Conservation (phyloP, 2,113 vertebrate genomes). For the Regulus satrapa region DNA sequence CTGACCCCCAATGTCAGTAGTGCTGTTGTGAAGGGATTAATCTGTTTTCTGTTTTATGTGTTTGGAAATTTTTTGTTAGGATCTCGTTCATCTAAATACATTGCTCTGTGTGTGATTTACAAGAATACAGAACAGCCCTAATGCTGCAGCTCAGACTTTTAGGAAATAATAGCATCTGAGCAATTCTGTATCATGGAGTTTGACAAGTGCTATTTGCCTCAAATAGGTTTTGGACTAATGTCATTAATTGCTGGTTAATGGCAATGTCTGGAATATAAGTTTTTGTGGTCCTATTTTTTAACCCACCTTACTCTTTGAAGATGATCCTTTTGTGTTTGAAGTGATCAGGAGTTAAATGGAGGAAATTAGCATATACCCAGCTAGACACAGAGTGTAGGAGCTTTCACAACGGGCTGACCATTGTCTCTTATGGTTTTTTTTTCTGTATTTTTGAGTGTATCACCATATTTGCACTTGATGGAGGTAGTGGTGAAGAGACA, state of each 20-base stretch:
- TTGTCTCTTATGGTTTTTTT: neutral
- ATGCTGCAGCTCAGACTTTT: neutral
- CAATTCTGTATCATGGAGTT: neutral
- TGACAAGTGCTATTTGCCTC: neutral
- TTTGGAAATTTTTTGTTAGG: slow-evolving; percentile 35
- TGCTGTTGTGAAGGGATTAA: slow-evolving; percentile 60
- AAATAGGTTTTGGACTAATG: neutral
- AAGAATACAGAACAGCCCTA: neutral
- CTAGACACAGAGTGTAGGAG: neutral
- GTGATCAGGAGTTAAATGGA: neutral
- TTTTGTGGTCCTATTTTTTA: neutral
- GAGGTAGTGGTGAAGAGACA: neutral
- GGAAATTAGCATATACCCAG: neutral
- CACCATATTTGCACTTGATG: neutral
- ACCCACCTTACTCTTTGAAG: neutral
- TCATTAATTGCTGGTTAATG: neutral
- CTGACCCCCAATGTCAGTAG: slow-evolving; percentile 32
- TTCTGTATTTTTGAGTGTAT: neutral
- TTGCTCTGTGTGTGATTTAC: slow-evolving; percentile 7
- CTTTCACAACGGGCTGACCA: neutral
- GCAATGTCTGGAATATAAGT: neutral
- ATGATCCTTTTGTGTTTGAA: neutral
- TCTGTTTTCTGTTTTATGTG: slow-evolving; percentile 27
- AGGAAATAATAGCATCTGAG: neutral
- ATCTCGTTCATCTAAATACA: slow-evolving; percentile 45